phyloP scores from a whole-genome alignment of 2,797 vertebrate genomes.

The Chrysolophus pictus region DNA sequence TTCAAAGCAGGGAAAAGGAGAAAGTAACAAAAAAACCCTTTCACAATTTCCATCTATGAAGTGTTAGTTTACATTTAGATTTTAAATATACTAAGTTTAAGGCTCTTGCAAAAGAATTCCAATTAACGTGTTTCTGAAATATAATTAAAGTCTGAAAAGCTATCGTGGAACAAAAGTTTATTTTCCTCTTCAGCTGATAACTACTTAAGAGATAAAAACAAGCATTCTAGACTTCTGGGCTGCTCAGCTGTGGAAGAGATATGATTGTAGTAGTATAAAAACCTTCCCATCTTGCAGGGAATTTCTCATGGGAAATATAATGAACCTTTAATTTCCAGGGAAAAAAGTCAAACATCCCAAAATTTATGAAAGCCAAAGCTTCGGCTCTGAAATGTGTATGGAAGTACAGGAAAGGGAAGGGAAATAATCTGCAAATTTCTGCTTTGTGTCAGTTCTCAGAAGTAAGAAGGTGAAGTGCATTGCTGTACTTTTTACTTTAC shows the following conservation, averaged over 20 bases:
- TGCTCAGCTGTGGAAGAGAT: background rate
- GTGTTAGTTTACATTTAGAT: background rate
- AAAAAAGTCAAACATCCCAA: background rate
- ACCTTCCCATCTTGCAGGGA: background rate
- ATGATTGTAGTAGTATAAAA: background rate
- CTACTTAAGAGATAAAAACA: background rate
- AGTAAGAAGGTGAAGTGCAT: background rate
- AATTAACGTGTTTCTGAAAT: background rate
- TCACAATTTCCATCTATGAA: background rate
- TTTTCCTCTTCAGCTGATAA: background rate
- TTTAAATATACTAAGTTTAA: background rate
- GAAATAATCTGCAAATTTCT: background rate
- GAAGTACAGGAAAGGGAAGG: background rate
- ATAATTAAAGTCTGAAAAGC: background rate
- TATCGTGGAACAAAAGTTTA: background rate
- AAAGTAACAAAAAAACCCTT: background rate
- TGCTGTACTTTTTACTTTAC: background rate
- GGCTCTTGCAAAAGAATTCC: background rate
- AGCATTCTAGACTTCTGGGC: background rate
- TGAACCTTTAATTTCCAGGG: background rate
- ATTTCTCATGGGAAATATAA: background rate
- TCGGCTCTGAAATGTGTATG: background rate
- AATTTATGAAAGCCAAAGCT: background rate
- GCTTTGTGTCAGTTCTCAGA: background rate
- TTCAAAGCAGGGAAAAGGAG: background rate